Base-by-base conservation (phyloP, 2,113 vertebrate species). In the Tichodroma muraria region DNA sequence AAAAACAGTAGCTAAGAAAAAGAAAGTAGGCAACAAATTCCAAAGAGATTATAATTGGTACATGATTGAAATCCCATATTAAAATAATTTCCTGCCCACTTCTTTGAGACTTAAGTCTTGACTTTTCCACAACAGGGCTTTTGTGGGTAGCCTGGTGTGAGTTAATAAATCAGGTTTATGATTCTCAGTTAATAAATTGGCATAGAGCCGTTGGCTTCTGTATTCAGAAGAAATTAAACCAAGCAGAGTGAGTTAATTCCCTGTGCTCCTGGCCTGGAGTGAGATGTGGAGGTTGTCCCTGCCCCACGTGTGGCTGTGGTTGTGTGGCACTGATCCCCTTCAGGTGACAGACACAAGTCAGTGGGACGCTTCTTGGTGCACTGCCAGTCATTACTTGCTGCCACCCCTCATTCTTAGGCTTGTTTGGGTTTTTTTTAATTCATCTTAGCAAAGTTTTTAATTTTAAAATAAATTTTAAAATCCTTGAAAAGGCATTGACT, bases 101-200 rank as follows among this genome's bases (percentile, higher is more conserved):
- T n/a, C 85, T 95, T 91, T 1, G 20, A 68, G 85, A 15, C 56
- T 83, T 71, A 66, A 71, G 66, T 63, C 88, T 79, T 80, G 69
- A 56, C 72, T 89, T 88, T 56, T 50, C 52, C 83, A 80, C 89
- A 78, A 68, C 91, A 80, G 71, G 71, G n/a, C 31, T 70, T 88
- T 88, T 85, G 85, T 94, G 82, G 79, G 64, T 28, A 70, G 85
- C 72, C 86, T 60, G 75, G 81, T 45, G 17, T 38, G 71, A 94
- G 85, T 91, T 83, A 90, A 91, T 95, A 93, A 96, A 90, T 95
- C 82, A 68, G 88, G 85, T 94, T 96, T 91, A 80, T 63, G 66
- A 91, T 80, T 90, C 88, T 71, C 64, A 11, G 82, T 85, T 95
- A 88, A 89, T 95, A 94, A 91, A 75, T 56, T 91, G 93, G 93